Evolutionary conservation across 2,888 invertebrate genomes (phyloP), one percentile per base, ranked within the genome.

Genomic region (Argyra leucocephala): DNA sequence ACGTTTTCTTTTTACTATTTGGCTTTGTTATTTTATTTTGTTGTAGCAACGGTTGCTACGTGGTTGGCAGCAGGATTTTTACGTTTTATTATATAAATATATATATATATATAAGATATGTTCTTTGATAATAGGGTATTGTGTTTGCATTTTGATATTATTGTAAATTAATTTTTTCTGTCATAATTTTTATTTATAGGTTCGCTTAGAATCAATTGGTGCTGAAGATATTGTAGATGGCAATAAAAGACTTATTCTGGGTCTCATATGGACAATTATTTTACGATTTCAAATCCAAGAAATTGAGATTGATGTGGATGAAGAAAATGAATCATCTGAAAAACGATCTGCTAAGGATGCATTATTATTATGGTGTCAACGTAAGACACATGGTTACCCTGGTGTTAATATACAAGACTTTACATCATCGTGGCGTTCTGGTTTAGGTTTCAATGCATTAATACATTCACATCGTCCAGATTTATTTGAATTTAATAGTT

Each of bases 341-440:
- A 96, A 96, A 84, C 95, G 94, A 81, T 97, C 97, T 1, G 98
- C 98, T 71, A 99, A 98, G 84, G 99, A 99, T 81, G 98, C 98
- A 6, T 82, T 99, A 69, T 84, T 99, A 63, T 84, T 99, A 72
- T 99, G 99, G 99, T 98, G 98, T 77, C 98, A 99, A 82, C 86
- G 97, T 65, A 98, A 96, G 83, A 99, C 98, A 1, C 90, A 90
- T 75, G 97, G 96, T 71, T 98, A 96, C 82, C 86, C 88, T 63
- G 89, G 90, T 66, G 93, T 94, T 58, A 88, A 91, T 74, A 93
- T 94, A 70, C 88, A 88, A 77, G 93, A 94, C 81, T 94, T 94
- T 75, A 90, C 91, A 72, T 90, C 89, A 73, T 96, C 96, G 57
- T 99, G 98, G 98, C 84, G 97, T 69, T 93, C 89, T 69, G 98